Percentiles rank a stretch among this genome's conserved stretches.
phyloP scores from a whole-genome alignment of 1,140 invertebrate genomes.

The Scaptomyza pallida region DNA sequence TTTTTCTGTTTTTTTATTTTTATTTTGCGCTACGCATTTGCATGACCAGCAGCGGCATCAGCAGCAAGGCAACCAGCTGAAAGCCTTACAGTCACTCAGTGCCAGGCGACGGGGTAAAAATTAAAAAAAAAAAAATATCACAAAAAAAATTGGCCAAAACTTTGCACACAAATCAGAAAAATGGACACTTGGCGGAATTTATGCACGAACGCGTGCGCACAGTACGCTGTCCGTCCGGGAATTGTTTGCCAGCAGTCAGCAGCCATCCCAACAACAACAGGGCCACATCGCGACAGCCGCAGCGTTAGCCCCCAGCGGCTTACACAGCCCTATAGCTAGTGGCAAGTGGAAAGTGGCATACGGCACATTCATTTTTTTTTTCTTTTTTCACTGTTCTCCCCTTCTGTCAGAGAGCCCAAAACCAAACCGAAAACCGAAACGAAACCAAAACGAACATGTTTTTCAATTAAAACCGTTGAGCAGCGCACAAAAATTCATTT shows the following conservation, averaged over 20 bases:
- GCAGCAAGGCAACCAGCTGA: constrained; percentile 31
- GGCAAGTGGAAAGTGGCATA: constrained; percentile 58
- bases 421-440: constrained; percentile 59
- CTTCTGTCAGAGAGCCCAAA: constrained; percentile 15
- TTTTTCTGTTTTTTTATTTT: no score
- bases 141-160: constrained; percentile 40
- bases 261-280: constrained; percentile 18
- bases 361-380: constrained; percentile 17
- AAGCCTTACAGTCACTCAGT: constrained; percentile 35
- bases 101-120: constrained; percentile 13
- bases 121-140: constrained; percentile 7
- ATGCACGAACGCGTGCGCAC: constrained; percentile 80
- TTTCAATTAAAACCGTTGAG: constrained; percentile 77
- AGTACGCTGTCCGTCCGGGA: constrained; percentile 61
- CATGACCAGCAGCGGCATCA: constrained; percentile 54
- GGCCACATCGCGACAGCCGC: constrained; percentile 24
- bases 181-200: constrained; percentile 80
- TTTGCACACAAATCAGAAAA: constrained; percentile 80
- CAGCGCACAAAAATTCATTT: constrained; percentile 72
- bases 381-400: neutral
- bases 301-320: constrained; percentile 41
- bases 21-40: constrained; percentile 51
- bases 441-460: constrained; percentile 76
- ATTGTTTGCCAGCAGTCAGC: constrained; percentile 61
- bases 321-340: constrained; percentile 57